Percentiles rank a stretch among this genome's conserved stretches.
These are phyloP conservation scores for Gadus chalcogrammus DNA, from an alignment of 2,113 vertebrate species.

Conservation along the genomic window DNA sequence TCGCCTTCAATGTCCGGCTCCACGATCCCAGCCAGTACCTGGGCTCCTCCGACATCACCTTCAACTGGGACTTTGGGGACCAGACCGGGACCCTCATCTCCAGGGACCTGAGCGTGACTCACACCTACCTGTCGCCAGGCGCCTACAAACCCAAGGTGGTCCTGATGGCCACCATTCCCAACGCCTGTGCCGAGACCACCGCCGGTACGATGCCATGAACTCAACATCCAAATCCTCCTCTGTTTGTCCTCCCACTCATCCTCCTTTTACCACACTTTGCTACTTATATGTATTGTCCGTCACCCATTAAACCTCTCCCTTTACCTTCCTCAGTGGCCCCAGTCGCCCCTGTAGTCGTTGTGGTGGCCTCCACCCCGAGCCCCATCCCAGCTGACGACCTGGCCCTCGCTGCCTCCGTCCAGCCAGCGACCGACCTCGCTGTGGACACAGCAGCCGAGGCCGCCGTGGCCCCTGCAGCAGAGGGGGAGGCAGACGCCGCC, in stretches of 20 bases:
- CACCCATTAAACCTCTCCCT: neutral
- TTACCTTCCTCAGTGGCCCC: conserved; percentile 35
- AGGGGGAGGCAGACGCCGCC: conserved; percentile 18
- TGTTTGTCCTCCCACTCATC: neutral
- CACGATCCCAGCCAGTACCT: conserved; percentile 93
- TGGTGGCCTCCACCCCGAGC: conserved; percentile 45
- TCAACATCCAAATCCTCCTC: neutral
- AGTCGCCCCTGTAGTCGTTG: conserved; percentile 33
- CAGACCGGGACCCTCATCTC: conserved; percentile 86
- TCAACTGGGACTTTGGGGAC: conserved; percentile 94
- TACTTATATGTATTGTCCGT: neutral
- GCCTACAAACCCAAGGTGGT: conserved; percentile 79
- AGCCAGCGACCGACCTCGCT: conserved; percentile 38
- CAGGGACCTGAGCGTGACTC: conserved; percentile 77
- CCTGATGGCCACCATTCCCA: conserved; percentile 86
- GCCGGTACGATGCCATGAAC: conserved; percentile 52
- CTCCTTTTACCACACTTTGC: neutral
- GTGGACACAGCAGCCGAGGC: conserved; percentile 28
- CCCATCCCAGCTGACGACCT: conserved; percentile 19
- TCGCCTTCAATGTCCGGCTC: conserved; percentile 80
- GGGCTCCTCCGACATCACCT: conserved; percentile 80
- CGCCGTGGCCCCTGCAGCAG: neutral
- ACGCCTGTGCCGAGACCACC: conserved; percentile 69
- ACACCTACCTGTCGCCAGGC: conserved; percentile 81
- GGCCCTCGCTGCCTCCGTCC: conserved; percentile 38